Conservation (phyloP, 2,888 invertebrate genomes). For the Orthosia incerta region DNA sequence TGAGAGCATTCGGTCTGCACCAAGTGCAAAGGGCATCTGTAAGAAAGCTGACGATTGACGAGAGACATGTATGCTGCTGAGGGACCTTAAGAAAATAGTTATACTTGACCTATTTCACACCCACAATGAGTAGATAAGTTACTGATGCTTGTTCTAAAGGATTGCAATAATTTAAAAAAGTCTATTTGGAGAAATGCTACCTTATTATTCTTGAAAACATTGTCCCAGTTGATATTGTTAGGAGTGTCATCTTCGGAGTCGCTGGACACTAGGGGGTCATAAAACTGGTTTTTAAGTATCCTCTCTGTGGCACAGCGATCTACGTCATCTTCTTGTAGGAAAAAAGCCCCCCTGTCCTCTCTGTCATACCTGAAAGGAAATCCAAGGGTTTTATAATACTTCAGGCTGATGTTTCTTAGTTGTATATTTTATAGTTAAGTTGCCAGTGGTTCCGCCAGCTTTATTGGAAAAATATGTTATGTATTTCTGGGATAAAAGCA, state of each 20-base stretch:
- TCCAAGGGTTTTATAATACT: not conserved
- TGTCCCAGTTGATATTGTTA: constrained; percentile 78
- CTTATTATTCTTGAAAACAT: constrained; percentile 68
- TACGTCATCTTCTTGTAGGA: constrained; percentile 76
- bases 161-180: not conserved
- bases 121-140: not conserved
- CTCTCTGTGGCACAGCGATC: constrained; percentile 80
- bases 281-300: constrained; percentile 80
- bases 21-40: too few relatives aligned
- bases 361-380: constrained; percentile 70
- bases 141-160: not conserved
- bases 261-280: constrained; percentile 78
- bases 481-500: too few relatives aligned
- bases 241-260: constrained; percentile 77
- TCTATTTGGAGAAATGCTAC: constrained; percentile 20
- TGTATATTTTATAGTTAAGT: not conserved
- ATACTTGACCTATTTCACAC: too few relatives aligned
- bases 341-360: constrained; percentile 51
- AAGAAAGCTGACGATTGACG: too few relatives aligned
- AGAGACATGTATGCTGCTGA: too few relatives aligned
- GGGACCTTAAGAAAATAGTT: too few relatives aligned
- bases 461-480: too few relatives aligned
- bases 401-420: not conserved
- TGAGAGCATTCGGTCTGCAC: too few relatives aligned
- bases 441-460: too few relatives aligned